These are phyloP conservation scores for Synergus japonicus DNA, from an alignment of 2,888 invertebrate genomes.

Conservation along the genomic window DNA sequence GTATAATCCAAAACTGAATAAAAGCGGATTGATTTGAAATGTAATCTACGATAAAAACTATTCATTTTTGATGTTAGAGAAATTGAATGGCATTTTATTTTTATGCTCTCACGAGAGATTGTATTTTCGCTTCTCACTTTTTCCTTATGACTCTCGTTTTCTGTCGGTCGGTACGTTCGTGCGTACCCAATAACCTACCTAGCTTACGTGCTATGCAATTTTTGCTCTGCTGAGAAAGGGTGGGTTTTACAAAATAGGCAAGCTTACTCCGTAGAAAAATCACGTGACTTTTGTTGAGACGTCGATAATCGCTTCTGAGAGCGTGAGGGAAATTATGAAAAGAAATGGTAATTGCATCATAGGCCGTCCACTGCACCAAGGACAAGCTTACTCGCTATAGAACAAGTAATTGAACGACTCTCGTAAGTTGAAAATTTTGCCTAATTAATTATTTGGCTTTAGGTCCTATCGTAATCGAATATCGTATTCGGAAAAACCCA, in stretches of 20 bases:
- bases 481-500: constrained; percentile 39
- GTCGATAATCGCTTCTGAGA: constrained; percentile 30
- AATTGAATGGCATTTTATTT: neutral
- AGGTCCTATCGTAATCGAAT: constrained; percentile 36
- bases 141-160: constrained; percentile 56
- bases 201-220: constrained; percentile 71
- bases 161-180: constrained; percentile 62
- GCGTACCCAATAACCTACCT: constrained; percentile 62
- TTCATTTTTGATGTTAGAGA: neutral
- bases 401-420: constrained; percentile 21
- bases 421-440: constrained; percentile 40
- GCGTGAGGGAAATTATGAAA: constrained; percentile 23
- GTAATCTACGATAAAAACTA: neutral
- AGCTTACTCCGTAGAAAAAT: constrained; percentile 55
- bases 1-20: neutral
- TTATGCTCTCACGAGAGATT: constrained; percentile 30
- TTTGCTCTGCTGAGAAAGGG: constrained; percentile 62
- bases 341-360: constrained; percentile 56
- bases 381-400: constrained; percentile 60
- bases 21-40: neutral
- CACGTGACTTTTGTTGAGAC: constrained; percentile 44
- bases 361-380: constrained; percentile 66
- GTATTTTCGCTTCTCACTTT: constrained; percentile 55
- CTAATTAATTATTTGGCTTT: constrained; percentile 37
- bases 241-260: constrained; percentile 52